A percentile compares a stretch with the other conserved stretches of the same genome.
Evolutionary conservation across 2,888 invertebrate genomes (phyloP).

Genomic region (Machimus rusticus): DNA sequence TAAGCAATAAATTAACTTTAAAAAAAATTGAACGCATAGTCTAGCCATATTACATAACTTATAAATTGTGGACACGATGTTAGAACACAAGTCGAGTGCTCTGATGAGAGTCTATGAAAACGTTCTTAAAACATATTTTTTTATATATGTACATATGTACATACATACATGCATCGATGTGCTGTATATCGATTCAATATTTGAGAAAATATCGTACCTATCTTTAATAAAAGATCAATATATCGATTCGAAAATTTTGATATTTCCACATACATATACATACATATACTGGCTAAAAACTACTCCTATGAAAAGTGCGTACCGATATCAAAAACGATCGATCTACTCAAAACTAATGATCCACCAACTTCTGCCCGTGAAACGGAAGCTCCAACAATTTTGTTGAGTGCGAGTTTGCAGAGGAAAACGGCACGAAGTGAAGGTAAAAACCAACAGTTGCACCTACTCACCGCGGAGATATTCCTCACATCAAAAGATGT

Average conservation of each 20-base stretch:
- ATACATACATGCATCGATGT: no score
- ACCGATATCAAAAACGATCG: no score
- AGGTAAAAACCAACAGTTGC: slow-evolving; percentile 4
- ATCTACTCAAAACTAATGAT: background rate
- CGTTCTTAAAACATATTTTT: no score
- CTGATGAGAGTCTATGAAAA: background rate
- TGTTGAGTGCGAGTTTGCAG: background rate
- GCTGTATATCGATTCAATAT: no score
- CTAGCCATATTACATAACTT: background rate
- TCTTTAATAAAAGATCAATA: background rate
- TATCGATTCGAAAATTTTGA: background rate
- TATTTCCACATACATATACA: background rate
- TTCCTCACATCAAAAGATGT: background rate
- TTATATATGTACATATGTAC: no score
- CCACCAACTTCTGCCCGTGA: background rate
- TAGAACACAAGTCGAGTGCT: background rate
- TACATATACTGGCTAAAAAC: no score
- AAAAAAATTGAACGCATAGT: background rate
- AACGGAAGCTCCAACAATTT: background rate
- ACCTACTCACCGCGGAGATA: slow-evolving; percentile 11
- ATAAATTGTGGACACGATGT: background rate
- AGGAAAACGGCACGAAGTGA: background rate
- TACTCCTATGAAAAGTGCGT: no score
- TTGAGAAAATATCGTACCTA: no score
- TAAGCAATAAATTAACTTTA: slow-evolving; percentile 4